Percentiles rank a stretch among this genome's conserved stretches.
Conservation (phyloP, 2,888 invertebrate species). For the Zeuzera pyrina region DNA sequence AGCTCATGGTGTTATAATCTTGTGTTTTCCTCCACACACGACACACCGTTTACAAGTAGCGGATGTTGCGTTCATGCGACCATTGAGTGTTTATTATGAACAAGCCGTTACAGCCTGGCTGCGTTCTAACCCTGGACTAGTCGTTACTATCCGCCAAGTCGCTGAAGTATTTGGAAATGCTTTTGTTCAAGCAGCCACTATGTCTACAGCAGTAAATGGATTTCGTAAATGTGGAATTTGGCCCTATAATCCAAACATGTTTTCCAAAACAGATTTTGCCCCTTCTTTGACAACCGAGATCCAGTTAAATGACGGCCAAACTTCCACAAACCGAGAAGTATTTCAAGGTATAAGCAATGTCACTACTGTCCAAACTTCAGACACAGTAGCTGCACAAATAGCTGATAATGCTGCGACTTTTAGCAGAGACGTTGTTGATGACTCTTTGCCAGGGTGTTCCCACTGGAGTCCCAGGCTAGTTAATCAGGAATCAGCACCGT, state of each 20-base stretch:
- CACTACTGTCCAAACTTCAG: conserved; percentile 14
- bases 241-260: conserved; percentile 20
- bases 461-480: conserved; percentile 11
- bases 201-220: conserved; percentile 20
- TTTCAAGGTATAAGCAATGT: conserved; percentile 16
- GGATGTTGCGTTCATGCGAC: conserved; percentile 21
- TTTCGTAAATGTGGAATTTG: conserved; percentile 25
- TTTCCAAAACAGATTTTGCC: conserved; percentile 18
- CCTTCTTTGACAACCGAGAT: conserved; percentile 11
- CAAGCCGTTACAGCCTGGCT: conserved; percentile 20
- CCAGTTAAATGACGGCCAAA: conserved; percentile 9
- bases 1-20: conserved; percentile 5
- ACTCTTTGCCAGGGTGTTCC: conserved; percentile 12
- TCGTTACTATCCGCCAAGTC: conserved; percentile 20
- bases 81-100: conserved; percentile 20
- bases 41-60: conserved; percentile 20
- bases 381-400: conserved; percentile 11
- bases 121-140: conserved; percentile 19
- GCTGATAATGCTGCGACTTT: conserved; percentile 12
- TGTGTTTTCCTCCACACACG: conserved; percentile 2
- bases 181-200: conserved; percentile 20
- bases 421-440: conserved; percentile 12
- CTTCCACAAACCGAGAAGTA: conserved; percentile 12
- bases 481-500: conserved; percentile 9
- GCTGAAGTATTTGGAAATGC: conserved; percentile 23